These are phyloP conservation scores for Halisarca cf. caerulea DNA, from an alignment of 37 sponge, comb jelly and placozoan genomes.

Conservation along the genomic window DNA sequence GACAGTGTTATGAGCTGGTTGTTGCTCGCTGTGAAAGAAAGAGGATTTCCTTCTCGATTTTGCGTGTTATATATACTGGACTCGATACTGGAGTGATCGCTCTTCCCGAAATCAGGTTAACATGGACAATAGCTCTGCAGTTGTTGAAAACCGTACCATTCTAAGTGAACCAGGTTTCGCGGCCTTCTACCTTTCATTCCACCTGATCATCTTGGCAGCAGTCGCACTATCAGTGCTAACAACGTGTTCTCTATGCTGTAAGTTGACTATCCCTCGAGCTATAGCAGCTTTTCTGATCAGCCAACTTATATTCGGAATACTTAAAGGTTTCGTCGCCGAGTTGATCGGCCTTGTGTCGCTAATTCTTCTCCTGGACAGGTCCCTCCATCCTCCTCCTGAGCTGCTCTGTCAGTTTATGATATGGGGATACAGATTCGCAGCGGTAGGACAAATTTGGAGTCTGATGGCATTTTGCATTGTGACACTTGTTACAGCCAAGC, in stretches of 20 bases:
- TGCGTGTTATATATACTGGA: no score
- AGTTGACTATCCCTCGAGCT: no score
- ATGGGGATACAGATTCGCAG: not conserved
- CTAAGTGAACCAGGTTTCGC: no score
- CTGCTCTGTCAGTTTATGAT: not conserved
- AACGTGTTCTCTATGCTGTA: not conserved
- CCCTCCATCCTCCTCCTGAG: not conserved
- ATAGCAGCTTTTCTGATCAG: not conserved
- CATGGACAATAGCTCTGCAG: no score
- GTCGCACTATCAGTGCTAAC: not conserved
- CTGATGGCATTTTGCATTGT: not conserved
- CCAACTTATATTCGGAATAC: not conserved
- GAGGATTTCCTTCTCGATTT: no score
- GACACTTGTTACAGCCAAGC: not conserved
- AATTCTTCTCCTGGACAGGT: not conserved
- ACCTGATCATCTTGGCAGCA: no score
- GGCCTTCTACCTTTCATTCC: no score
- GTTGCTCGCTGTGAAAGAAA: no score
- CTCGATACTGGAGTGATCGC: no score
- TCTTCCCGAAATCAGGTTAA: no score
- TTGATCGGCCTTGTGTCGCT: not conserved
- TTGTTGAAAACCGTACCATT: no score
- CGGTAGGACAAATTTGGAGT: not conserved
- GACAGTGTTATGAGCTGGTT: no score
- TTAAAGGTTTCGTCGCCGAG: not conserved